Evolutionary conservation across 1,140 invertebrate species (phyloP).

Genomic region (Melipona quadrifasciata): DNA sequence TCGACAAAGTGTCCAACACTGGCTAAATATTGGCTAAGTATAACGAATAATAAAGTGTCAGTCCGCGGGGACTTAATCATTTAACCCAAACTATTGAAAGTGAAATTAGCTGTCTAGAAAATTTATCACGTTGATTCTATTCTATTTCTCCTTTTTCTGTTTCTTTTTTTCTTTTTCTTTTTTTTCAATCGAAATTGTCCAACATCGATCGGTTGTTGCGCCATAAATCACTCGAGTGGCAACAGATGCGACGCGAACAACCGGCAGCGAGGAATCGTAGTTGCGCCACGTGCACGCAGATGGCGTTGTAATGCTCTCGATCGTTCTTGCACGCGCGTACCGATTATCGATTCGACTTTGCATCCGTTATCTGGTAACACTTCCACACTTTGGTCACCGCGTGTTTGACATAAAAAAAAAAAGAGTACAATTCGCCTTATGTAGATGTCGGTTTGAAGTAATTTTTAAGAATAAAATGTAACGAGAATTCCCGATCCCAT

Average conservation of each 20-base stretch:
- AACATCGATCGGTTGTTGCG: not conserved
- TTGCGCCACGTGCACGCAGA: slow-evolving; percentile 9
- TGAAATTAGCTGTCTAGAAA: not conserved
- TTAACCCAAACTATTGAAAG: no score
- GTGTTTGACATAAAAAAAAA: not conserved
- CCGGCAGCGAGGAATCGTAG: not conserved
- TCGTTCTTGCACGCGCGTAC: slow-evolving; percentile 15
- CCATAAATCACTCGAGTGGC: slow-evolving; percentile 3
- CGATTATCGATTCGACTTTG: slow-evolving; percentile 8
- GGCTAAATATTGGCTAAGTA: no score
- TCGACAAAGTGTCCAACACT: no score
- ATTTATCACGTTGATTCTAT: no score
- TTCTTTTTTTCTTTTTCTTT: no score
- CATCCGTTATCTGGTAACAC: not conserved
- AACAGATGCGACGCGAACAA: slow-evolving; percentile 2
- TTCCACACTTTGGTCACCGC: not conserved
- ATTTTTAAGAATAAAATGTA: not conserved
- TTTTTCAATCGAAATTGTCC: not conserved
- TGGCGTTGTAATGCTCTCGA: slow-evolving; percentile 9
- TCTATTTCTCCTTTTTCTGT: no score
- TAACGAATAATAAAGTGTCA: no score
- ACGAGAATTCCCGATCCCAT: not conserved
- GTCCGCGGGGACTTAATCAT: no score
- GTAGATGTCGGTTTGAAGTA: not conserved
- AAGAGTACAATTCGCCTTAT: not conserved